Evolutionary conservation across 2,797 vertebrate genomes (phyloP).

Genomic region (Lemur catta): DNA sequence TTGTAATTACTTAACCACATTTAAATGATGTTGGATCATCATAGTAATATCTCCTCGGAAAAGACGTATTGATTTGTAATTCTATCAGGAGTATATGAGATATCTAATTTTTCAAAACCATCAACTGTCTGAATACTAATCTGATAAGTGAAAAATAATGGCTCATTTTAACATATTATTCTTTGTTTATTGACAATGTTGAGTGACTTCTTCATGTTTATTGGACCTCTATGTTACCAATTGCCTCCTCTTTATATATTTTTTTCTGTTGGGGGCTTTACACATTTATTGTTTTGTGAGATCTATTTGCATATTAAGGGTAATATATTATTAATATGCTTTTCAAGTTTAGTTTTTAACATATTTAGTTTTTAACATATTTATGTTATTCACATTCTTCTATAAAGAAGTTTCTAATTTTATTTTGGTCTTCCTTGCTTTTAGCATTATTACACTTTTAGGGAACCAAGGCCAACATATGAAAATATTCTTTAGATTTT

Average conservation of each 20-base stretch:
- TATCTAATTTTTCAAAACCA: conserved; percentile 11
- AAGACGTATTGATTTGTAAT: conserved; percentile 32
- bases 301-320: background rate
- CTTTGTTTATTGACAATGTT: conserved; percentile 22
- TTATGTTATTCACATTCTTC: background rate
- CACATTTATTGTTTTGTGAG: background rate
- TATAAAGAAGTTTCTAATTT: background rate
- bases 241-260: background rate
- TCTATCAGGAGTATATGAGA: background rate
- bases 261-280: background rate
- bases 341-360: background rate
- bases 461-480: background rate
- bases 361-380: background rate
- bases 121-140: background rate
- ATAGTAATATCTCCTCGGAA: background rate
- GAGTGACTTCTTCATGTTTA: background rate
- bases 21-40: conserved; percentile 23
- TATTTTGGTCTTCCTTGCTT: background rate
- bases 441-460: background rate
- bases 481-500: conserved; percentile 22
- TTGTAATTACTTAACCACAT: background rate
- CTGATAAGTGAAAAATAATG: conserved; percentile 28
- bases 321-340: background rate
- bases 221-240: background rate
- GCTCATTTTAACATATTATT: background rate